A percentile compares a stretch with the other conserved stretches of the same genome.
These are phyloP conservation scores for Diadophis punctatus DNA, from an alignment of 2,113 vertebrate genomes.

Conservation along the genomic window DNA sequence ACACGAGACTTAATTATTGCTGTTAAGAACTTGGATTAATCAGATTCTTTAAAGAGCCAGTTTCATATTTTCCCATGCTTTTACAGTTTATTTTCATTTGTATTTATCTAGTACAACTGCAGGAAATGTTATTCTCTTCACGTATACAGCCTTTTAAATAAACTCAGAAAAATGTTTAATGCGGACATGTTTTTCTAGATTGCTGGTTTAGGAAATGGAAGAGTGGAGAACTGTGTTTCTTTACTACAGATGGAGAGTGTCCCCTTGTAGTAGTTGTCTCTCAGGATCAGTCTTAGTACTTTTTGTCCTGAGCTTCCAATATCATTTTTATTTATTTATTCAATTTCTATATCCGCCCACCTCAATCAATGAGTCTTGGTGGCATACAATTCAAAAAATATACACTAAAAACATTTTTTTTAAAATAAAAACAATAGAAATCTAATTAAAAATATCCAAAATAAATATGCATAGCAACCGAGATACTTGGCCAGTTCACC, in stretches of 20 bases:
- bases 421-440: neutral
- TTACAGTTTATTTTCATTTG: neutral
- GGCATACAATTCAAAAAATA: neutral
- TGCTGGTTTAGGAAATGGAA: neutral
- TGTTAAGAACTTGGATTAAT: neutral
- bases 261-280: neutral
- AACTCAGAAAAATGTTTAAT: neutral
- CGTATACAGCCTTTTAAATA: neutral
- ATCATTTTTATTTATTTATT: neutral
- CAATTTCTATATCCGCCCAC: neutral
- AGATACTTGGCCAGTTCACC: neutral
- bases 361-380: neutral
- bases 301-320: neutral
- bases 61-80: neutral
- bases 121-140: neutral
- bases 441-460: neutral
- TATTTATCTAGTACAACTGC: neutral
- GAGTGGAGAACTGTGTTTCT: neutral
- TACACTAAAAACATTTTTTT: neutral
- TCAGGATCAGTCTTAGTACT: neutral
- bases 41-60: neutral
- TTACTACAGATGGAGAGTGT: neutral
- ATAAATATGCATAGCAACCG: neutral
- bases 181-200: neutral
- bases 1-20: neutral